Base-by-base conservation (phyloP, 2,113 vertebrate species). In the Phainopepla nitens region DNA sequence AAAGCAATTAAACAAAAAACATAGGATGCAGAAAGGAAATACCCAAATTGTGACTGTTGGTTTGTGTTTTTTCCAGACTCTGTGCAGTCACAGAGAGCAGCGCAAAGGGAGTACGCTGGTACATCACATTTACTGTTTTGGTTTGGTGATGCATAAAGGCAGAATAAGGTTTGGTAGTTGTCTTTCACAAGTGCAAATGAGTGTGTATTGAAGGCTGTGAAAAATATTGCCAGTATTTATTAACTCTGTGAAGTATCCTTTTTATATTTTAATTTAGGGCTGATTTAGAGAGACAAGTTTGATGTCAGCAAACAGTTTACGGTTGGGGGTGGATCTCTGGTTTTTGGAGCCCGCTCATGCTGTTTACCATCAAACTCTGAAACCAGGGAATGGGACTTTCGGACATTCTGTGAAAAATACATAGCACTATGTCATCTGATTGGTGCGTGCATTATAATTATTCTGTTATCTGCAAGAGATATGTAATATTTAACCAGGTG, bases 161-260 rank as follows among this genome's bases (percentile, higher is more conserved):
- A 69, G 82, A 80, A 53, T 79, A 70, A 39, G 44, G 62, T 77
- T 88, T 88, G 76, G 45, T 85, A 88, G 54, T 83, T 49, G 29
- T 90, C 71, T 93, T 92, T 92, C 82, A 86, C 36, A 66, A 86
- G 64, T 92, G 82, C 68, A 92, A 83, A 73, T 88, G 33, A 36
- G 31, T 86, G 13, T 80, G 25, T 70, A 28, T 78, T 88, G 75
- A 94, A 92, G 42, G 13, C 47, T 80, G 17, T 66, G 75, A 83
- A 92, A 76, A 88, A 73, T 33, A 58, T 80, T 49, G 20, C 29
- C 20, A 51, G 14, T 73, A 54, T 92, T 65, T 92, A 6, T 81
- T 78, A 77, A 61, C 18, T 80, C 27, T 57, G 31, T 5, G 21
- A 86, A 70, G 35, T 47, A 57, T 72, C 27, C 29, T 90, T 94